These are phyloP conservation scores for Cygnus olor DNA, from an alignment of 2,797 vertebrate species.

Conservation along the genomic window DNA sequence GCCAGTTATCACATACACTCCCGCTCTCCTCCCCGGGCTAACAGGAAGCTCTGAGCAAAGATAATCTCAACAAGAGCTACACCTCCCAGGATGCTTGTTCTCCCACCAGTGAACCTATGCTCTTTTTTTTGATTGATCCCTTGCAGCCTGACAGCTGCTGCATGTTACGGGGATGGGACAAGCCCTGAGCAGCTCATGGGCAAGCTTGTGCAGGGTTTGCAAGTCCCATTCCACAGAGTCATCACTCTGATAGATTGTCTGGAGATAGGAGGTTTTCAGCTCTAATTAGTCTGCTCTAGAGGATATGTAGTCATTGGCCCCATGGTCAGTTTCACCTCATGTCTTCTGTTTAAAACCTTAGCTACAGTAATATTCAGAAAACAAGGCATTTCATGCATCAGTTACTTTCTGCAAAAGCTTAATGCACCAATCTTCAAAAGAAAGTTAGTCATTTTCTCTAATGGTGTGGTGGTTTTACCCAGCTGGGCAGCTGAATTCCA, in stretches of 20 bases:
- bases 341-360: not conserved
- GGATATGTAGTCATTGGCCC: not conserved
- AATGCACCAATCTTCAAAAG: too few species aligned
- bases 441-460: too few species aligned
- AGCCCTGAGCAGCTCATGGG: not conserved
- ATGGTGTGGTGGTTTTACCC: too few species aligned
- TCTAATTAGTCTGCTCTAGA: not conserved
- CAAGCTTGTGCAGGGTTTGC: not conserved
- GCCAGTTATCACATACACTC: not conserved
- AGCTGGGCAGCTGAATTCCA: too few species aligned
- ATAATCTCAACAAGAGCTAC: not conserved
- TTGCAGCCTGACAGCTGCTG: not conserved
- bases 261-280: not conserved
- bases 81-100: not conserved
- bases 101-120: not conserved
- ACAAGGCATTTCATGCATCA: not conserved
- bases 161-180: not conserved
- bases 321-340: not conserved
- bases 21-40: fast-evolving
- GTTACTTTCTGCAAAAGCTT: too few species aligned
- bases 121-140: not conserved
- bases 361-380: not conserved
- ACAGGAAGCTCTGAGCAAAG: not conserved
- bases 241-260: not conserved
- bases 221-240: not conserved